Conservation (phyloP, 2,113 vertebrate species). For the Ahaetulla prasina region DNA sequence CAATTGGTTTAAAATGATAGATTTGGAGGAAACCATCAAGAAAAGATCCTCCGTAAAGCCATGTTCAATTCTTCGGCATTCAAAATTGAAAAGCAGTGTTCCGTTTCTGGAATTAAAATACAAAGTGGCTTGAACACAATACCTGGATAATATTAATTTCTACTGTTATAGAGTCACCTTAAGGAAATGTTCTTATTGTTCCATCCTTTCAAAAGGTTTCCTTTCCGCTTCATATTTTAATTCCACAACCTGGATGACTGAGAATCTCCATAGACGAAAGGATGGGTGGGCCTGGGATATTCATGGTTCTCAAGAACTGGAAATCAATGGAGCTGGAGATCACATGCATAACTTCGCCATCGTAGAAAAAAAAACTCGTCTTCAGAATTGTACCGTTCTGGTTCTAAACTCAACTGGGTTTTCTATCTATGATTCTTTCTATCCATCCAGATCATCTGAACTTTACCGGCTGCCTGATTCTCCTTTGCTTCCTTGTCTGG, state of each 20-base stretch:
- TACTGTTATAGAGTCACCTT: neutral
- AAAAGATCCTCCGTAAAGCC: neutral
- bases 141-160: neutral
- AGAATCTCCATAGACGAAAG: neutral
- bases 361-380: neutral
- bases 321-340: neutral
- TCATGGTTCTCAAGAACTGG: neutral
- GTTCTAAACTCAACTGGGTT: neutral
- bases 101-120: neutral
- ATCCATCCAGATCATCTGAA: neutral
- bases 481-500: neutral
- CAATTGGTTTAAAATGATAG: neutral
- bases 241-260: neutral
- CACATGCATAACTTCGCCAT: neutral
- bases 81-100: neutral
- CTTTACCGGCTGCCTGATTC: neutral
- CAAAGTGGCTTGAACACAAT: neutral
- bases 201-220: too few relatives aligned
- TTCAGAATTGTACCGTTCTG: neutral
- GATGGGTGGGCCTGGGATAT: neutral
- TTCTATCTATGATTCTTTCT: neutral
- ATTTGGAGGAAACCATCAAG: neutral
- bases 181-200: neutral
- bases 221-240: neutral
- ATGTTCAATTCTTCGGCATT: neutral